Evolutionary conservation across 2,888 invertebrate genomes (phyloP).

Genomic region (Acanthoscelides obtectus): DNA sequence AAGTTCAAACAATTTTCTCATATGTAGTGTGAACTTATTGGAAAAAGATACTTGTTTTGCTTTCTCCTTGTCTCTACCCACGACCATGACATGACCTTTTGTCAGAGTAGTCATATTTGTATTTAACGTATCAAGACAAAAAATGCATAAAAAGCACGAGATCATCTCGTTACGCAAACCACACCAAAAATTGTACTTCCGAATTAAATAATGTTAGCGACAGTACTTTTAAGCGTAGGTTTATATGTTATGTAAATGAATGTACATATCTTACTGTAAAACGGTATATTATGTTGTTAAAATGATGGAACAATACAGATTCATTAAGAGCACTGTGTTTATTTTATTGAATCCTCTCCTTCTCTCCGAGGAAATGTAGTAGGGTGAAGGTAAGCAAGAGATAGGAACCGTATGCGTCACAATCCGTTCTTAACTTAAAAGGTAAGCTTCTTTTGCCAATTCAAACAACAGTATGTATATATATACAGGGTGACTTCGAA

Average conservation of each 20-base stretch:
- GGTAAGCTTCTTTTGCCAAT: too few species aligned
- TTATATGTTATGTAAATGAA: constrained; percentile 27
- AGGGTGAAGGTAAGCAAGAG: too few species aligned
- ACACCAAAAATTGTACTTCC: constrained; percentile 16
- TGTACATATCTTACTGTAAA: constrained; percentile 30
- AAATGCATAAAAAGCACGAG: background rate
- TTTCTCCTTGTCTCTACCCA: too few species aligned
- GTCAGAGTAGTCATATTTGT: background rate
- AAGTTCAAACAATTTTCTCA: too few species aligned
- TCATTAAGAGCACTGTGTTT: background rate
- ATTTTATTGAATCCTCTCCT: background rate
- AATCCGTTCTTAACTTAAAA: too few species aligned
- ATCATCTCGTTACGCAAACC: background rate
- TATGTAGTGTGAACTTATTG: too few species aligned
- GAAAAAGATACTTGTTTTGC: too few species aligned
- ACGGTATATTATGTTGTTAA: background rate
- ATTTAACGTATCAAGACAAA: constrained; percentile 1
- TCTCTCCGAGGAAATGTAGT: background rate
- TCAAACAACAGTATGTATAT: too few species aligned
- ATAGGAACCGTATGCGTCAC: too few species aligned
- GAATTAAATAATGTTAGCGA: constrained; percentile 25
- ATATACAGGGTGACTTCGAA: too few species aligned
- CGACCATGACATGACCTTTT: background rate
- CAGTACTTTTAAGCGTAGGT: constrained; percentile 6
- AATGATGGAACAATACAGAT: constrained; percentile 7